Conservation (phyloP, 2,888 invertebrate species). For the Dyspetes luteomarginatus region DNA sequence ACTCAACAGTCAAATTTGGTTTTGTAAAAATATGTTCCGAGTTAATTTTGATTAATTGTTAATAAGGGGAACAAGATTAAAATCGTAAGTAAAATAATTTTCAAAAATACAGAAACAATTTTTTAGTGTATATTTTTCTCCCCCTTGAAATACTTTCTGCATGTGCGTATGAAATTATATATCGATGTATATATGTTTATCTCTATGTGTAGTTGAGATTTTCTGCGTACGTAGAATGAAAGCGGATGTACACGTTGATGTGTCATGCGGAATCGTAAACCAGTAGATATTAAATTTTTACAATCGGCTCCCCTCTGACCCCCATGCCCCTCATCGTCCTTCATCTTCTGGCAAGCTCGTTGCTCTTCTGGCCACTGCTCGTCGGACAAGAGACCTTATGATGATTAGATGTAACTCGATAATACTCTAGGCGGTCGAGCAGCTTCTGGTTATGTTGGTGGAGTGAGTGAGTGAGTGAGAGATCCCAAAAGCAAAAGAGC, state of each 20-base stretch:
- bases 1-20: too few species aligned
- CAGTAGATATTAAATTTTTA: slow-evolving; percentile 82
- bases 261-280: slow-evolving; percentile 81
- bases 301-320: slow-evolving; percentile 74
- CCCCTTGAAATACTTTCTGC: too few species aligned
- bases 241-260: slow-evolving; percentile 65
- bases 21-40: too few species aligned
- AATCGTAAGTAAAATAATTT: too few species aligned
- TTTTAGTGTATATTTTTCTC: too few species aligned
- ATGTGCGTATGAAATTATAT: too few species aligned
- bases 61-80: too few species aligned
- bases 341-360: slow-evolving; percentile 67
- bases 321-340: too few species aligned
- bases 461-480: not conserved
- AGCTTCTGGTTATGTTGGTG: slow-evolving; percentile 50
- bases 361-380: slow-evolving; percentile 68
- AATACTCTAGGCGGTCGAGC: slow-evolving; percentile 73
- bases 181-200: not conserved
- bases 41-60: too few species aligned
- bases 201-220: not conserved
- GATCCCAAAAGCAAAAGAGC: slow-evolving; percentile 2
- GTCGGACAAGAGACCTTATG: slow-evolving; percentile 80
- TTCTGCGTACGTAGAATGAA: not conserved
- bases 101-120: too few species aligned
- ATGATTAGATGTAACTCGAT: slow-evolving; percentile 83